Conservation (phyloP, 2,888 invertebrate species). For the Lutraria lutraria region DNA sequence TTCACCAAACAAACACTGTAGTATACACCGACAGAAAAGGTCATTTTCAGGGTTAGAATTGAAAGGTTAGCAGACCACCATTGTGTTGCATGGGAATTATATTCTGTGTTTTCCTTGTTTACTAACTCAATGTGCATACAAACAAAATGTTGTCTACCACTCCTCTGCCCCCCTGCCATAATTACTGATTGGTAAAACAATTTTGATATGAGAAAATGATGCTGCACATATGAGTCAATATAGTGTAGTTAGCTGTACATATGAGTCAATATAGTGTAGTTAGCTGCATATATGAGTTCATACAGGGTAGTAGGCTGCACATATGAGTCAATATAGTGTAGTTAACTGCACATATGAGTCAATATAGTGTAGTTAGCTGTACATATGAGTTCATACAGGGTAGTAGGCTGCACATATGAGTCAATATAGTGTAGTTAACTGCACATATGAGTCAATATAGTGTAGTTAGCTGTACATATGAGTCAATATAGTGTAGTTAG, state of each 20-base stretch:
- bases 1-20: not conserved
- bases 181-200: not conserved
- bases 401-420: not conserved
- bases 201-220: not conserved
- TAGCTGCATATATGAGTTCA: not conserved
- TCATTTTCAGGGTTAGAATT: conserved; percentile 45
- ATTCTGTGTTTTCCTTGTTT: conserved; percentile 37
- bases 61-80: conserved; percentile 56
- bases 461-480: not conserved
- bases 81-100: conserved; percentile 40
- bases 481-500: too few relatives aligned
- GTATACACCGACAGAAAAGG: not conserved
- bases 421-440: not conserved
- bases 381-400: not conserved
- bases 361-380: not conserved
- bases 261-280: not conserved
- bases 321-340: too few relatives aligned
- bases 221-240: not conserved
- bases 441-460: not conserved
- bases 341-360: too few relatives aligned
- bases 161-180: not conserved
- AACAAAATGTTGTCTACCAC: not conserved
- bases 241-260: not conserved
- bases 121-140: conserved; percentile 35
- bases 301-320: not conserved